A percentile compares a stretch with the other conserved stretches of the same genome.
These are phyloP conservation scores for Zhuqinia jingwanae DNA, from an alignment of 2,888 invertebrate species.

Conservation along the genomic window DNA sequence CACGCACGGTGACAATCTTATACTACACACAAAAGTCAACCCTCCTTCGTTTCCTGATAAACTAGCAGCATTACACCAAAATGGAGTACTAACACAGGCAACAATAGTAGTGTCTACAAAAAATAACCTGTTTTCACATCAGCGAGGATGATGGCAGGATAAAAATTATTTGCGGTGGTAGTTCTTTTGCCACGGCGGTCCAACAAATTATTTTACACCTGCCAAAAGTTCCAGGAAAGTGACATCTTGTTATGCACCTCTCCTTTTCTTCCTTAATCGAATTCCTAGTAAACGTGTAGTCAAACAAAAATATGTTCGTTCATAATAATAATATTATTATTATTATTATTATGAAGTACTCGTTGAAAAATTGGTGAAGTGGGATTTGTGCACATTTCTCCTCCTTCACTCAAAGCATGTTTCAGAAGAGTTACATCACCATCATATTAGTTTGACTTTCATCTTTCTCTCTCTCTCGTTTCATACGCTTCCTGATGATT, in stretches of 20 bases:
- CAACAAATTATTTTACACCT: slow-evolving; percentile 71
- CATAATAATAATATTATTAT: background rate
- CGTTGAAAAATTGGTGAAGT: slow-evolving; percentile 62
- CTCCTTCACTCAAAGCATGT: background rate
- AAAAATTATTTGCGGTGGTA: slow-evolving; percentile 8
- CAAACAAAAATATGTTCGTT: background rate
- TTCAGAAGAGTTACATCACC: background rate
- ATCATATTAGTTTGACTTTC: slow-evolving; percentile 30
- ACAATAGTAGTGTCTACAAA: background rate
- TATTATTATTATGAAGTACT: slow-evolving; percentile 42
- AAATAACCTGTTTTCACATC: slow-evolving; percentile 1
- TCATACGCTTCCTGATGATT: slow-evolving; percentile 23
- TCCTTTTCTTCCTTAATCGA: background rate
- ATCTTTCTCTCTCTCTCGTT: slow-evolving; percentile 19
- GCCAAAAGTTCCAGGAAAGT: slow-evolving; percentile 57
- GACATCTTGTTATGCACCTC: slow-evolving; percentile 33
- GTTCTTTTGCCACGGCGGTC: slow-evolving; percentile 58
- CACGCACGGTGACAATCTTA: background rate
- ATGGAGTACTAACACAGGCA: background rate
- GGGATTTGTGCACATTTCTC: slow-evolving; percentile 47
- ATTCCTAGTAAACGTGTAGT: background rate
- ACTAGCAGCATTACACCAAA: background rate
- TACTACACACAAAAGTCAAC: background rate
- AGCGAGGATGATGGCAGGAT: background rate
- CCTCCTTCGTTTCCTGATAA: slow-evolving; percentile 4